Conservation (phyloP, 2,113 vertebrate species). For the Sapajus apella region DNA sequence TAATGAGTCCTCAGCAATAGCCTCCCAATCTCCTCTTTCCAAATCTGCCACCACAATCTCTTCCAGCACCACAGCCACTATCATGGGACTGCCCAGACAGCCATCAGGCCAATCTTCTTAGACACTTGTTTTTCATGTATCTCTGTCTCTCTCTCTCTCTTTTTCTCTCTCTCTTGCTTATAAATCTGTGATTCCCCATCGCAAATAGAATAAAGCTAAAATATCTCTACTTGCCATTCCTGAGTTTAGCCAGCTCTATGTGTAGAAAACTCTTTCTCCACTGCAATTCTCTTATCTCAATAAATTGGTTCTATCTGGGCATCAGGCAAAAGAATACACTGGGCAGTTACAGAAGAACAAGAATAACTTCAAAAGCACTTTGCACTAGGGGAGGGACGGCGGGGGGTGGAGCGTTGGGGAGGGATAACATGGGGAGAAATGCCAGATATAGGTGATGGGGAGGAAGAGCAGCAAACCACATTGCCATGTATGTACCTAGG, state of each 20-base stretch:
- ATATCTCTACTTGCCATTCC: neutral
- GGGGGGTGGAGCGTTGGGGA: too few species aligned
- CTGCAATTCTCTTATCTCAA: too few species aligned
- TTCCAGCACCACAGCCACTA: neutral
- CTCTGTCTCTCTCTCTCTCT: neutral
- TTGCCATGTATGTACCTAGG: too few species aligned
- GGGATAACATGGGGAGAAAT: too few species aligned
- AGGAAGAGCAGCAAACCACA: too few species aligned
- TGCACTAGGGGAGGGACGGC: too few species aligned
- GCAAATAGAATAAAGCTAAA: neutral
- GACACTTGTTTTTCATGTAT: neutral
- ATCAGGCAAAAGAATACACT: too few species aligned
- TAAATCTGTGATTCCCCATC: neutral
- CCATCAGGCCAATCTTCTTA: neutral
- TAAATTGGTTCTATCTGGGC: too few species aligned
- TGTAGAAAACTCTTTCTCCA: too few species aligned
- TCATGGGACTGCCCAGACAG: neutral
- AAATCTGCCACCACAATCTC: neutral
- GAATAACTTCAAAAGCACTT: neutral
- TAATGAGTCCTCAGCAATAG: neutral
- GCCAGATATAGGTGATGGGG: too few species aligned
- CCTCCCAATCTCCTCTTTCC: neutral
- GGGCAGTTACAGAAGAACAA: neutral
- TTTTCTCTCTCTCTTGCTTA: neutral
- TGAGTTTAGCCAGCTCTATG: neutral